phyloP scores from a whole-genome alignment of 1,140 invertebrate genomes.

The Palaemon carinicauda region DNA sequence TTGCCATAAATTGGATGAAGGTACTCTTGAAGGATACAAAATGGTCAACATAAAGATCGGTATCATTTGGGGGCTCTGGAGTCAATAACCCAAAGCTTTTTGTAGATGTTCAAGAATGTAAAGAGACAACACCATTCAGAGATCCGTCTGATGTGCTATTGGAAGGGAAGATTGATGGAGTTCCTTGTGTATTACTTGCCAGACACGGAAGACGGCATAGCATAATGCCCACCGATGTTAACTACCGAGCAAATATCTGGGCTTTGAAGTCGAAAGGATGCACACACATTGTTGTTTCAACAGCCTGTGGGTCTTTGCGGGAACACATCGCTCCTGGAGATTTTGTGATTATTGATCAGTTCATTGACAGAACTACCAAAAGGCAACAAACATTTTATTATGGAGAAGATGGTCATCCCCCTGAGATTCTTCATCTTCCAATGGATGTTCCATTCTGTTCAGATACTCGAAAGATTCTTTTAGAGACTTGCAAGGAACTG shows the following conservation, averaged over 20 bases:
- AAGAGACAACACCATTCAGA: slow-evolving; percentile 11
- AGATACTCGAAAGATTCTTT: slow-evolving; percentile 74
- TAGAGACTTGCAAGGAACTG: slow-evolving; percentile 73
- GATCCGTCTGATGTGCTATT: slow-evolving; percentile 7
- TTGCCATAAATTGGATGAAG: too few relatives aligned
- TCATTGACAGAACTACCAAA: slow-evolving; percentile 84
- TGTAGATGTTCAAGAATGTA: neutral
- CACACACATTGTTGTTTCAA: slow-evolving; percentile 90
- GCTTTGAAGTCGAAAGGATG: slow-evolving; percentile 87
- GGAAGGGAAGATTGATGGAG: slow-evolving; percentile 15
- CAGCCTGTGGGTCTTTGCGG: slow-evolving; percentile 90
- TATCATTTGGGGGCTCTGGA: slow-evolving; percentile 44
- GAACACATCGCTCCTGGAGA: slow-evolving; percentile 89
- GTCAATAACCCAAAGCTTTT: slow-evolving; percentile 29
- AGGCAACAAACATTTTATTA: slow-evolving; percentile 91
- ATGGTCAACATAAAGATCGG: too few relatives aligned
- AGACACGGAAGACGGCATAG: slow-evolving; percentile 73
- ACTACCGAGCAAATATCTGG: slow-evolving; percentile 97
- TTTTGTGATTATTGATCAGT: slow-evolving; percentile 90
- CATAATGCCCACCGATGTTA: slow-evolving; percentile 83
- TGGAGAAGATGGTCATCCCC: slow-evolving; percentile 69
- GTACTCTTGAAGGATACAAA: too few relatives aligned
- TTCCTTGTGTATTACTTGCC: slow-evolving; percentile 37
- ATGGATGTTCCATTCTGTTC: slow-evolving; percentile 89
- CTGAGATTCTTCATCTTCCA: slow-evolving; percentile 90